These are phyloP conservation scores for Crotalus viridis DNA, from an alignment of 2,113 vertebrate genomes.

Conservation along the genomic window DNA sequence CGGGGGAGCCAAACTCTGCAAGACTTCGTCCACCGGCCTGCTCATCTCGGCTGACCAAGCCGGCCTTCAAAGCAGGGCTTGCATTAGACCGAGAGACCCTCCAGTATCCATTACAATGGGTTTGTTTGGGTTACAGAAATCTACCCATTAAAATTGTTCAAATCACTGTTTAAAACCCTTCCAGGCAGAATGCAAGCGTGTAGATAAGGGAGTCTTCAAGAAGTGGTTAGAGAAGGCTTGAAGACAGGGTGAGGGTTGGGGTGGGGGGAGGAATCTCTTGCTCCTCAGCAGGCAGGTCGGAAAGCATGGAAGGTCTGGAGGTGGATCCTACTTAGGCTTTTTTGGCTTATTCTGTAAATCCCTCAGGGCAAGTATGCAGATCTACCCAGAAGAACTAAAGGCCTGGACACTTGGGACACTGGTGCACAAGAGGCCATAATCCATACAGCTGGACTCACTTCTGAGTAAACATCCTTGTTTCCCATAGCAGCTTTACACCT, in stretches of 20 bases:
- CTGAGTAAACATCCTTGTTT: background rate
- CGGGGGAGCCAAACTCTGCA: background rate
- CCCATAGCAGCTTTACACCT: background rate
- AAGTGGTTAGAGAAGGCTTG: background rate
- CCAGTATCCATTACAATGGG: background rate
- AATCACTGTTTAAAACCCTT: background rate
- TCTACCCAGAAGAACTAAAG: background rate
- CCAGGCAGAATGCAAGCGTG: fast-evolving
- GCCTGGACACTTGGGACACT: background rate
- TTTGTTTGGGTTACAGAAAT: background rate
- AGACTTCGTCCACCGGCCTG: background rate
- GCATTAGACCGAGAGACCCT: background rate
- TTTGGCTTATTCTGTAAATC: background rate
- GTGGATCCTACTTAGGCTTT: background rate
- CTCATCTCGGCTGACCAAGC: background rate
- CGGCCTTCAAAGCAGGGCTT: background rate
- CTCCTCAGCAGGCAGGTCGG: background rate
- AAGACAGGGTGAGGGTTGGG: background rate
- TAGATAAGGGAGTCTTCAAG: background rate
- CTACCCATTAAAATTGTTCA: background rate
- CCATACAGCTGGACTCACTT: background rate
- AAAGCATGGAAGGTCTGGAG: background rate
- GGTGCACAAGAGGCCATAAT: background rate
- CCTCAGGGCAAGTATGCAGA: background rate
- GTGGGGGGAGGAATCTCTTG: background rate